Percentiles rank a stretch among this genome's conserved stretches.
Evolutionary conservation across 2,797 vertebrate genomes (phyloP).

Genomic region (Mormyrops attenuatus): DNA sequence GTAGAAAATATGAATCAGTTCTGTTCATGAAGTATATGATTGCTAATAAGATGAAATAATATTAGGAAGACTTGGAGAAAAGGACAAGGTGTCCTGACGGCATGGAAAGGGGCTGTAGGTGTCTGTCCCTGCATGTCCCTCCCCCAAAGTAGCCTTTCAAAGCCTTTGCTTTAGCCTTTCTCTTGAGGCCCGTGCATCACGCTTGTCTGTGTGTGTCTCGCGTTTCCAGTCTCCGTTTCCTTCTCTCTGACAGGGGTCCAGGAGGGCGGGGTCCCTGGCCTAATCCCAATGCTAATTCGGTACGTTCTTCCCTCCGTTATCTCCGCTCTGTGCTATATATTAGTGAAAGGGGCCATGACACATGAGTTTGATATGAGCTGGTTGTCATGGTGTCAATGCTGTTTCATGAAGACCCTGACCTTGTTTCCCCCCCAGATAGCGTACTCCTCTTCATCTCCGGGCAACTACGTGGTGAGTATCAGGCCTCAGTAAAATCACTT

Average conservation of each 20-base stretch:
- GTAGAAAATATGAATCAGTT: not conserved
- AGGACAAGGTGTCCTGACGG: not conserved
- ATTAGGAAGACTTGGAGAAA: not conserved
- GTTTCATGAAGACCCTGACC: not conserved
- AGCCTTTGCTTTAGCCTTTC: not conserved
- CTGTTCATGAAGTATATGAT: not conserved
- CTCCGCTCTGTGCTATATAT: not conserved
- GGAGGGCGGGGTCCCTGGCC: constrained; percentile 78
- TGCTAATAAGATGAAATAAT: not conserved
- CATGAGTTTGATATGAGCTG: not conserved
- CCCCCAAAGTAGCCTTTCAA: not conserved
- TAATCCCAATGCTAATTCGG: constrained; percentile 77
- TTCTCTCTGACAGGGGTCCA: constrained; percentile 60
- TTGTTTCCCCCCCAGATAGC: constrained; percentile 64
- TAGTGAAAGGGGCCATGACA: not conserved
- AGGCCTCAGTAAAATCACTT: not conserved
- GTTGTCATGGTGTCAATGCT: not conserved
- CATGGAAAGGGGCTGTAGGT: not conserved
- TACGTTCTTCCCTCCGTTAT: constrained; percentile 51
- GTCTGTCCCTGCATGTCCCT: not conserved
- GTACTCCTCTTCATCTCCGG: constrained; percentile 86
- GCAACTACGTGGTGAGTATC: constrained; percentile 82
- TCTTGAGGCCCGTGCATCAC: not conserved
- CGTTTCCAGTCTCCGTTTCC: not conserved
- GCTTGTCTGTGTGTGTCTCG: not conserved